Base-by-base conservation (phyloP, 2,797 vertebrate genomes). In the Selene dorsalis region DNA sequence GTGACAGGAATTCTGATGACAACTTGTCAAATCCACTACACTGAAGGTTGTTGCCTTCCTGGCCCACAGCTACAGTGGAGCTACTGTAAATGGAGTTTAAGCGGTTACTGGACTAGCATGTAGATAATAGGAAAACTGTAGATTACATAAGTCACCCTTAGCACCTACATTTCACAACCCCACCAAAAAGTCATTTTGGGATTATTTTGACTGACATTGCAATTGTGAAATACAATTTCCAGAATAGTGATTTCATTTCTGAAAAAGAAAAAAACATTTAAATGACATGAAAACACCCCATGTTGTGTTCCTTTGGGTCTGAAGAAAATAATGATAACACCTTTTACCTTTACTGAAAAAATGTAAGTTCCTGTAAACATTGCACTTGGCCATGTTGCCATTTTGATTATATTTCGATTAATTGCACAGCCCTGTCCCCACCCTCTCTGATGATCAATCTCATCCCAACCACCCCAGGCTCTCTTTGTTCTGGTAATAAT, bases 401-500 rank as follows among this genome's bases (percentile, higher is more conserved):
- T 41, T 41, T 41, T 14, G 13, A 14, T 13, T 41, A 41, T 41
- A 41, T 41, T 41, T 41, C 11, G 39, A 41, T 41, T 13, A 41
- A 12, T 14, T 13, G 39, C 13, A 4, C 39, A 41, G 11, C 39
- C 39, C 39, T 41, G 13, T 58, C 61, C 18, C 26, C 24, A 39
- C 6, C 35, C 18, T 69, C 22, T 67, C 12, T 45, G 39, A 50
- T 59, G 17, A 63, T 59, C 28, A 59, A 13, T 57, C 28, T 62
- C 26, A 39, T 57, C 32, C 47, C 59, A 55, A 59, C 56, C 66
- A 62, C 39, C 14, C 26, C 16, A 47, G 18, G n/a, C 39, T 59
- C 26, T 74, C 48, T 77, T 45, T 38, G 52, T 60, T 11, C 8
- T 53, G 52, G 22, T 58, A 77, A 74, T 59, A 52, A 62, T 10